A percentile compares a stretch with the other conserved stretches of the same genome.
Conservation (phyloP, 1,140 invertebrate genomes). For the Atta cephalotes region DNA sequence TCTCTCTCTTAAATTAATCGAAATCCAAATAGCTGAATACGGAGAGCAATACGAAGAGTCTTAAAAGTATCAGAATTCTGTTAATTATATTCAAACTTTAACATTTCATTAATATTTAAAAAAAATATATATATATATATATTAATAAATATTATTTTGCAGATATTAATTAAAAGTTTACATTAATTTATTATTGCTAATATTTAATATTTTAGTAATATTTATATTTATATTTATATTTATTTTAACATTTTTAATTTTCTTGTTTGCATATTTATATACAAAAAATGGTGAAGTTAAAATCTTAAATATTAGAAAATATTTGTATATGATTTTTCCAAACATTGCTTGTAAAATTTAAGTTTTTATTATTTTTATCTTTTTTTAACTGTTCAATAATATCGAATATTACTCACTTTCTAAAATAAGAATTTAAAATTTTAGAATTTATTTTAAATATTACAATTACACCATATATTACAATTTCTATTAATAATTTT, state of each 20-base stretch:
- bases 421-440: neutral
- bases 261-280: too few species aligned
- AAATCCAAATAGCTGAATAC: slow-evolving; percentile 3
- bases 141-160: too few species aligned
- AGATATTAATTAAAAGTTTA: neutral
- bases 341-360: neutral
- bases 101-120: neutral
- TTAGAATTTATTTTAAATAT: neutral
- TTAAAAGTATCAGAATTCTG: neutral
- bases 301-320: neutral
- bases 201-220: too few species aligned
- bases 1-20: slow-evolving; percentile 26
- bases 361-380: neutral
- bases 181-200: too few species aligned
- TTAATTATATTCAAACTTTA: neutral
- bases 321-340: neutral
- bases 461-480: neutral
- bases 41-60: slow-evolving; percentile 5
- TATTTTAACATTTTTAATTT: too few species aligned
- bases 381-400: neutral
- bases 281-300: neutral
- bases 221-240: too few species aligned
- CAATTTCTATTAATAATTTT: slow-evolving; percentile 1
- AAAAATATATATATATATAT: too few species aligned
- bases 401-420: neutral